These are phyloP conservation scores for Hippoglossus hippoglossus DNA, from an alignment of 2,797 vertebrate genomes.

Conservation along the genomic window DNA sequence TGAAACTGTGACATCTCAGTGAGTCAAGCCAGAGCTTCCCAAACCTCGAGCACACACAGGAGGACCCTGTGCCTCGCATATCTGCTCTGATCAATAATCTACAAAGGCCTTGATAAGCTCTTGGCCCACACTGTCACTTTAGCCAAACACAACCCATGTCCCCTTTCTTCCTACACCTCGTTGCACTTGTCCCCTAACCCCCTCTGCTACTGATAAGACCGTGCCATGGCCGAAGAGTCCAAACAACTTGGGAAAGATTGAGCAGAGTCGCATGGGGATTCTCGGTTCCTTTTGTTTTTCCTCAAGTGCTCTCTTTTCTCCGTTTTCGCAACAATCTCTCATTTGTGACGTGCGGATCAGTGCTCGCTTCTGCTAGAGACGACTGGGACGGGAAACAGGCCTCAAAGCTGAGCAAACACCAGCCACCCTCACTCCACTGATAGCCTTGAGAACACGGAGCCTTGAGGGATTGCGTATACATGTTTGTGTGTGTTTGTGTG, in stretches of 20 bases:
- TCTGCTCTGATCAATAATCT: constrained; percentile 96
- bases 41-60: constrained; percentile 70
- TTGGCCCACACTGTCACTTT: constrained; percentile 91
- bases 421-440: constrained; percentile 85
- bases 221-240: constrained; percentile 87
- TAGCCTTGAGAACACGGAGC: constrained; percentile 84
- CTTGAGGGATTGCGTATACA: constrained; percentile 67
- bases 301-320: not conserved
- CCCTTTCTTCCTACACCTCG: constrained; percentile 82
- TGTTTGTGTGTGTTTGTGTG: constrained; percentile 36
- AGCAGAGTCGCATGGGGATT: constrained; percentile 52
- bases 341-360: constrained; percentile 1
- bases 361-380: not conserved
- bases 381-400: constrained; percentile 73
- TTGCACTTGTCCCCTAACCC: constrained; percentile 46
- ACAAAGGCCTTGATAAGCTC: constrained; percentile 95
- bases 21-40: constrained; percentile 71
- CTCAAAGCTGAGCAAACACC: constrained; percentile 94
- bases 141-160: constrained; percentile 96
- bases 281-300: constrained; percentile 34
- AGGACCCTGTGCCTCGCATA: constrained; percentile 80
- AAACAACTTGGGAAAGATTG: constrained; percentile 83
- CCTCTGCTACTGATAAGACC: constrained; percentile 80
- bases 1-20: constrained; percentile 51
- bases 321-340: not conserved